These are phyloP conservation scores for Lampris megalopsis DNA, from an alignment of 2,113 vertebrate genomes.

Conservation along the genomic window DNA sequence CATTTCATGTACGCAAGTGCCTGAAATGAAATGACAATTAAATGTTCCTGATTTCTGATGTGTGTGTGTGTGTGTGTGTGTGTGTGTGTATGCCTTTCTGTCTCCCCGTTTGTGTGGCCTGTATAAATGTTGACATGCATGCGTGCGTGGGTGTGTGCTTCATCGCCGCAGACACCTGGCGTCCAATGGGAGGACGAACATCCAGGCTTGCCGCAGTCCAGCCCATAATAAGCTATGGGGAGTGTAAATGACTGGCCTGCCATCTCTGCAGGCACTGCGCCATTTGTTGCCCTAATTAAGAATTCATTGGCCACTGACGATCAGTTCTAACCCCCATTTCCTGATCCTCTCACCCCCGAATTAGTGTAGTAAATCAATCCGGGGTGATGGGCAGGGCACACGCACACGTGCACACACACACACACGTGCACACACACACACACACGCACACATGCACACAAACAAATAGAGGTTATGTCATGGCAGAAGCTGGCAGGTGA, in stretches of 20 bases:
- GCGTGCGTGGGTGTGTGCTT: background rate
- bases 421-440: background rate
- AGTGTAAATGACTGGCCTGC: slow-evolving; percentile 58
- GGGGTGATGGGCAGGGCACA: slow-evolving; percentile 50
- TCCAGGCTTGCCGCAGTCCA: slow-evolving; percentile 50
- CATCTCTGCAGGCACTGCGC: slow-evolving; percentile 67
- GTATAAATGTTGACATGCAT: background rate
- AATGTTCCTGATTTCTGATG: too few relatives aligned
- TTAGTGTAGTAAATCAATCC: slow-evolving; percentile 60
- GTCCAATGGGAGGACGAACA: slow-evolving; percentile 23
- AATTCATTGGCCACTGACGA: slow-evolving; percentile 81
- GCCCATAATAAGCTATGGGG: slow-evolving; percentile 36
- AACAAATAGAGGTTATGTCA: background rate
- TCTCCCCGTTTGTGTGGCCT: background rate
- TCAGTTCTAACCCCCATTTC: slow-evolving; percentile 78
- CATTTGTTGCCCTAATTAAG: slow-evolving; percentile 84
- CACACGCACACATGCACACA: background rate
- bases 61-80: background rate
- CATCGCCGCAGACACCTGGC: background rate
- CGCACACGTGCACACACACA: background rate
- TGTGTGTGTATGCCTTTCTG: background rate
- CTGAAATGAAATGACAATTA: too few relatives aligned
- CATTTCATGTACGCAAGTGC: too few relatives aligned
- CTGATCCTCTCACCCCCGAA: slow-evolving; percentile 62
- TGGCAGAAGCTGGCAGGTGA: background rate